Percentiles rank a stretch among this genome's conserved stretches.
These are phyloP conservation scores for Halisarca cf. caerulea DNA, from an alignment of 37 sponge, comb jelly and placozoan species.

Conservation along the genomic window DNA sequence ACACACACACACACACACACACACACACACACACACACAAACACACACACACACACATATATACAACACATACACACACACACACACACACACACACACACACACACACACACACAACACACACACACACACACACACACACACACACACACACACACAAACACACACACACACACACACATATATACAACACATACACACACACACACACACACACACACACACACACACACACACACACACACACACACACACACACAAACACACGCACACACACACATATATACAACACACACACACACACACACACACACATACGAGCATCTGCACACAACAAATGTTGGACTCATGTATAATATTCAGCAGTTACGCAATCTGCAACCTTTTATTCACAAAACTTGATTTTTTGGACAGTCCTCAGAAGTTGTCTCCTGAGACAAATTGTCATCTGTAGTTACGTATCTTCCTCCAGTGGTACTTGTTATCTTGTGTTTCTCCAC, in stretches of 20 bases:
- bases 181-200: neutral
- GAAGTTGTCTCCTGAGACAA: neutral
- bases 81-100: no score
- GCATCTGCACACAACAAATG: no score
- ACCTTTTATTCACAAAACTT: no score
- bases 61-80: no score
- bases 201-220: slow-evolving; percentile 9
- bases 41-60: neutral
- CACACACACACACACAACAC: no score
- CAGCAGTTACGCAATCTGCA: no score
- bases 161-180: neutral
- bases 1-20: neutral
- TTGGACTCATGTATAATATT: no score
- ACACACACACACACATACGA: no score
- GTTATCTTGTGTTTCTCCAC: neutral
- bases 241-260: neutral
- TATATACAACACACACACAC: no score
- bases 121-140: no score
- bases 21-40: neutral
- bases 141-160: no score
- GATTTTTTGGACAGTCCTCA: no score
- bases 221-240: slow-evolving; percentile 16
- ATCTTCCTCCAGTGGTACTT: neutral
- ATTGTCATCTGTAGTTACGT: neutral
- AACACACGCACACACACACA: neutral